These are phyloP conservation scores for Chaitophorus viminalis DNA, from an alignment of 2,888 invertebrate genomes.

Conservation along the genomic window DNA sequence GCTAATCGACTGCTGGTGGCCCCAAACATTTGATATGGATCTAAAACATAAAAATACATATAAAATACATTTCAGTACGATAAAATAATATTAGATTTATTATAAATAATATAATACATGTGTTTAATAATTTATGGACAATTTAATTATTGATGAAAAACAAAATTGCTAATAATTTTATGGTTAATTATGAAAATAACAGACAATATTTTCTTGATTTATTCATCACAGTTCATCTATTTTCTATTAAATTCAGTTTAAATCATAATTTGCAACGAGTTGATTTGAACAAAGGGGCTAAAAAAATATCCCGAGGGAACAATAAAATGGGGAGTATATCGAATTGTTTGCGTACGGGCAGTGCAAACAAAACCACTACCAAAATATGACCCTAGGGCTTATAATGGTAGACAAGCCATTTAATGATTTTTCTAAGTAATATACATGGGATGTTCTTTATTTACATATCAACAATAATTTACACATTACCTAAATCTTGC, in stretches of 20 bases:
- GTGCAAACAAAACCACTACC: slow-evolving; percentile 49
- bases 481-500: background rate
- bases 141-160: background rate
- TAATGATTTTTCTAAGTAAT: slow-evolving; percentile 54
- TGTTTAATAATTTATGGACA: background rate
- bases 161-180: background rate
- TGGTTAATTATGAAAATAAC: background rate
- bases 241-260: slow-evolving; percentile 42
- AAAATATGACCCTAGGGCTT: slow-evolving; percentile 47
- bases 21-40: slow-evolving; percentile 98
- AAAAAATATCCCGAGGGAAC: slow-evolving; percentile 53
- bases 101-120: background rate
- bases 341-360: slow-evolving; percentile 38
- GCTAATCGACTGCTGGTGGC: slow-evolving; percentile 96
- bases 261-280: slow-evolving; percentile 46
- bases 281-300: slow-evolving; percentile 45
- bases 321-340: slow-evolving; percentile 51
- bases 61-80: background rate
- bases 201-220: slow-evolving; percentile 9
- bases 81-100: background rate
- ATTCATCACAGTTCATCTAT: slow-evolving; percentile 9
- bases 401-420: slow-evolving; percentile 34
- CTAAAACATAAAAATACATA: slow-evolving; percentile 70
- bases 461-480: background rate
- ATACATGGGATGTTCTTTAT: background rate